Percentiles rank a stretch among this genome's conserved stretches.
Evolutionary conservation across 2,888 invertebrate species (phyloP).

Genomic region (Monoplex corrugatus): DNA sequence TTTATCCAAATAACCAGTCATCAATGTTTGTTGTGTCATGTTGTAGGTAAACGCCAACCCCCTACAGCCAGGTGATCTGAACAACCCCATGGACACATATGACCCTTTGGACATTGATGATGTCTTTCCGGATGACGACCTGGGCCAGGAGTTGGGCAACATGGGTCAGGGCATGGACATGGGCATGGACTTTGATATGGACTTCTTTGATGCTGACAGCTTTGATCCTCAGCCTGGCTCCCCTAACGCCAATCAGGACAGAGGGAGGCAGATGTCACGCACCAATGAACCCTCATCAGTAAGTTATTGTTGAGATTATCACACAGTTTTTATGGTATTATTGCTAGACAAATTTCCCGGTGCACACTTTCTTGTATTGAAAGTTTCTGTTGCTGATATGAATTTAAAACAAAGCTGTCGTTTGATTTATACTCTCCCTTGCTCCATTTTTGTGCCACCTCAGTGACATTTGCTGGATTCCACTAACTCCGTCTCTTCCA

Average conservation of each 20-base stretch:
- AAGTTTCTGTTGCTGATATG: too few relatives aligned
- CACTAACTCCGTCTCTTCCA: too few relatives aligned
- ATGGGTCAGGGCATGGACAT: conserved; percentile 65
- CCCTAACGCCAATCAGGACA: conserved; percentile 61
- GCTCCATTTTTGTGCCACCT: too few relatives aligned
- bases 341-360: too few relatives aligned
- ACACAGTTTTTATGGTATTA: too few relatives aligned
- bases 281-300: conserved; percentile 65
- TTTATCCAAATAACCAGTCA: too few relatives aligned
- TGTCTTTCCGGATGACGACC: conserved; percentile 57
- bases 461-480: too few relatives aligned
- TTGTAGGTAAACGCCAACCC: conserved; percentile 71
- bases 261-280: conserved; percentile 67
- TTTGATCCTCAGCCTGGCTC: conserved; percentile 70
- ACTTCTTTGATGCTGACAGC: conserved; percentile 60
- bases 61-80: conserved; percentile 66
- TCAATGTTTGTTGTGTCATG: too few relatives aligned
- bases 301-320: too few relatives aligned
- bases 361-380: too few relatives aligned
- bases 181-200: conserved; percentile 65
- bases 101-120: conserved; percentile 61
- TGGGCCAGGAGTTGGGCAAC: conserved; percentile 55
- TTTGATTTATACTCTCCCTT: too few relatives aligned
- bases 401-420: too few relatives aligned
- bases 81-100: conserved; percentile 62